Evolutionary conservation across 2,888 invertebrate species (phyloP), one percentile per base, ranked within the genome.

Genomic region (Dyspetes luteomarginatus): DNA sequence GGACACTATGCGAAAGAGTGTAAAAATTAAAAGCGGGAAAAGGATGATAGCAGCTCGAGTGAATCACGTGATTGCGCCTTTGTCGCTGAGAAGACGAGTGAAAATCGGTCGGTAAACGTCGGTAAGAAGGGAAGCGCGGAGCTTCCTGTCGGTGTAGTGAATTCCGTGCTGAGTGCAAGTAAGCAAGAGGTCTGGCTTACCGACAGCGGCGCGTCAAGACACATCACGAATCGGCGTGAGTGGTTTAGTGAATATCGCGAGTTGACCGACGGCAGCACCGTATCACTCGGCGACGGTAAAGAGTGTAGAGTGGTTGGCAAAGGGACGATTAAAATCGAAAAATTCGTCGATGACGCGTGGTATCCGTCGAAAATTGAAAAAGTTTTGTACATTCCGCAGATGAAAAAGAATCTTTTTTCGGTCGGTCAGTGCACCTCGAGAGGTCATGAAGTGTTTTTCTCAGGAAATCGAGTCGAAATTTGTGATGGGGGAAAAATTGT

Each of bases 351-450:
- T 1, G 45, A 17, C 17, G 45, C 19, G 45, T 48, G 45, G 19
- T 4, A 48, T n/a, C n/a, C 17, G 5, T 48, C 45, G 19, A 17
- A 4, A 4, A 48, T 48, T 17, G 19, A 48, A 4, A 17, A 48
- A 4, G 45, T 48, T 17, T 4, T 48, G 0, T 5, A 48, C 5
- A 5, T 48, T 0, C 45, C 45, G 19, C n/a, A 43, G 43, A 43
- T 43, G n/a, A 43, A 4, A 19, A 62, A 55, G 41, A 72, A 75
- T 50, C 24, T 67, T 22, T 75, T 75, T 30, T 75, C 75, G 3
- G 75, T 75, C 52, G 75, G 75, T 15, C 56, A 55, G 48, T 75
- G 75, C 67, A 36, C 75, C 3, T 12, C 9, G 36, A 65, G 52
- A 15, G 67, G 48, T 17, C 22, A 26, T 1, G 67, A 45, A n/a